Percentiles rank a stretch among this genome's conserved stretches.
These are phyloP conservation scores for Colletes gigas DNA, from an alignment of 1,140 invertebrate genomes.

Conservation along the genomic window DNA sequence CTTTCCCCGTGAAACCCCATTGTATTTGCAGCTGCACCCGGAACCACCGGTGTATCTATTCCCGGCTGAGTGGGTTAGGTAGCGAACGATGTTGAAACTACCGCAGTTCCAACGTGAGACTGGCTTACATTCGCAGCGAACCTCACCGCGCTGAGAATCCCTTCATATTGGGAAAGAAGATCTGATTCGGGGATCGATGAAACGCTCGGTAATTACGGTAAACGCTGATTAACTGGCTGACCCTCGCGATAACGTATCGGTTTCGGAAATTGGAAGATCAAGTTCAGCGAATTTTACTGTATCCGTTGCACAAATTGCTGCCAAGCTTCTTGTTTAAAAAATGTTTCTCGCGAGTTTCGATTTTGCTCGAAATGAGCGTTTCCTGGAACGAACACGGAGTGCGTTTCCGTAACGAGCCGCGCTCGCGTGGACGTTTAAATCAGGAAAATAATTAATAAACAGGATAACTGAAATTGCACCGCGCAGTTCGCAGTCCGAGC, in stretches of 20 bases:
- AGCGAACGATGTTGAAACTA: constrained; percentile 53
- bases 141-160: background rate
- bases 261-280: too few species aligned
- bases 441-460: constrained; percentile 50
- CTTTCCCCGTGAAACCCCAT: constrained; percentile 39
- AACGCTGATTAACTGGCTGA: constrained; percentile 40
- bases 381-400: background rate
- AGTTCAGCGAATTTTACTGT: too few species aligned
- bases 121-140: constrained; percentile 19
- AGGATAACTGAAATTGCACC: constrained; percentile 44
- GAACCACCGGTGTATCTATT: constrained; percentile 46
- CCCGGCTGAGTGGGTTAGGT: constrained; percentile 32
- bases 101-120: constrained; percentile 28
- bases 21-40: constrained; percentile 38
- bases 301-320: too few species aligned
- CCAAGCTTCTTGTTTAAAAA: too few species aligned
- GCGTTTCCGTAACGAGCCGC: background rate
- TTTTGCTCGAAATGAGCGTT: background rate
- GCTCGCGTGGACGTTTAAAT: constrained; percentile 15
- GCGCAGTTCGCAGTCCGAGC: constrained; percentile 27
- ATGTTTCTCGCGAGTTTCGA: too few species aligned
- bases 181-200: constrained; percentile 39
- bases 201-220: constrained; percentile 35
- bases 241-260: too few species aligned
- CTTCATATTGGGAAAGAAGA: constrained; percentile 23